phyloP scores from a whole-genome alignment of 2,113 vertebrate species.

The Sinocyclocheilus anophthalmus region DNA sequence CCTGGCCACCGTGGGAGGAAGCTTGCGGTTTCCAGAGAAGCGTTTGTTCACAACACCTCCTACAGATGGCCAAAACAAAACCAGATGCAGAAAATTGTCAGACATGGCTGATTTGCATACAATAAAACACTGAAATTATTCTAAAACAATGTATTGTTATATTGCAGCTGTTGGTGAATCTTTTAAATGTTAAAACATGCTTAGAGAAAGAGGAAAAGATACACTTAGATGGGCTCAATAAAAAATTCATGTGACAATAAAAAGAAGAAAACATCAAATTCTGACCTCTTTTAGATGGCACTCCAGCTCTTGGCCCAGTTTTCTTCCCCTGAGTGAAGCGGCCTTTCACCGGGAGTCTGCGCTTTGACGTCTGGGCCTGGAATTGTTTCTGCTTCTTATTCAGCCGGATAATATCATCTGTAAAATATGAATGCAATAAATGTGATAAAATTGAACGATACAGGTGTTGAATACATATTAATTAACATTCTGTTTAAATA shows the following conservation, averaged over 20 bases:
- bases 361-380: conserved; percentile 69
- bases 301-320: conserved; percentile 67
- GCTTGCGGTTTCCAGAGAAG: conserved; percentile 74
- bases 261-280: not conserved
- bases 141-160: not conserved
- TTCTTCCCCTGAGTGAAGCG: conserved; percentile 75
- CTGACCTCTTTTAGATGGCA: conserved; percentile 79
- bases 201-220: too few relatives aligned
- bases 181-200: not conserved
- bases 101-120: not conserved
- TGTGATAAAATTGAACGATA: not conserved
- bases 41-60: conserved; percentile 76
- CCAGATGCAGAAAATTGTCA: not conserved
- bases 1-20: conserved; percentile 69
- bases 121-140: not conserved
- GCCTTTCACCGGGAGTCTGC: conserved; percentile 75
- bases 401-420: conserved; percentile 94
- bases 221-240: not conserved
- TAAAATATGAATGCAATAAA: conserved; percentile 30
- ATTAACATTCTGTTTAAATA: not conserved
- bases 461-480: not conserved
- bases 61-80: conserved; percentile 41
- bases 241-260: not conserved
- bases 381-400: conserved; percentile 89
- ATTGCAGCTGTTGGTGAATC: not conserved